phyloP scores from a whole-genome alignment of 2,113 vertebrate genomes.

The Sturnus vulgaris region DNA sequence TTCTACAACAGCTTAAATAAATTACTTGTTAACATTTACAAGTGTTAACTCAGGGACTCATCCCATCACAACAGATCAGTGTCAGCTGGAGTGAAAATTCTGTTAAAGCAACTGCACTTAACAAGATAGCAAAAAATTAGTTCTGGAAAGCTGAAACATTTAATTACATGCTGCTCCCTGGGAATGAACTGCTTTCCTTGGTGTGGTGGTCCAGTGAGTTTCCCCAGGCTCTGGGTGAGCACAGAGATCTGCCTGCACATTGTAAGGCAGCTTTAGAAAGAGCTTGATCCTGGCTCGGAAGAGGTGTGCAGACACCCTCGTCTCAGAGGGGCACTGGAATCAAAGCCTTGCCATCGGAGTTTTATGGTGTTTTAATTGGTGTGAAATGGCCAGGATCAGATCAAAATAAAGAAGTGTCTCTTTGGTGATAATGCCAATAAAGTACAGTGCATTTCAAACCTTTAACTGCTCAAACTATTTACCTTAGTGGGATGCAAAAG shows the following conservation, averaged over 20 bases:
- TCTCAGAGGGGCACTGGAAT: not conserved
- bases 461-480: not conserved
- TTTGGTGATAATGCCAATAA: not conserved
- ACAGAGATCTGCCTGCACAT: not conserved
- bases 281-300: not conserved
- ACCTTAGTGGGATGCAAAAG: not conserved
- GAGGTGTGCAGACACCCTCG: not conserved
- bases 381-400: not conserved
- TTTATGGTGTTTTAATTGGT: not conserved
- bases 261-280: not conserved
- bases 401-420: not conserved
- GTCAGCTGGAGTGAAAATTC: conserved; percentile 61
- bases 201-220: accelerated
- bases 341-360: not conserved
- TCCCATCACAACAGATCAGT: conserved; percentile 49
- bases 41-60: conserved; percentile 54
- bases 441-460: not conserved
- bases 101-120: conserved; percentile 47
- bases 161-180: not conserved
- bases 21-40: conserved; percentile 68
- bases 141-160: conserved; percentile 15
- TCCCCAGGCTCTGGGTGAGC: not conserved
- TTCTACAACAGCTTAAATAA: conserved; percentile 16
- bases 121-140: conserved; percentile 58
- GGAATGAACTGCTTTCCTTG: not conserved